These are phyloP conservation scores for Dexiosoma caninum DNA, from an alignment of 2,888 invertebrate genomes.

Conservation along the genomic window DNA sequence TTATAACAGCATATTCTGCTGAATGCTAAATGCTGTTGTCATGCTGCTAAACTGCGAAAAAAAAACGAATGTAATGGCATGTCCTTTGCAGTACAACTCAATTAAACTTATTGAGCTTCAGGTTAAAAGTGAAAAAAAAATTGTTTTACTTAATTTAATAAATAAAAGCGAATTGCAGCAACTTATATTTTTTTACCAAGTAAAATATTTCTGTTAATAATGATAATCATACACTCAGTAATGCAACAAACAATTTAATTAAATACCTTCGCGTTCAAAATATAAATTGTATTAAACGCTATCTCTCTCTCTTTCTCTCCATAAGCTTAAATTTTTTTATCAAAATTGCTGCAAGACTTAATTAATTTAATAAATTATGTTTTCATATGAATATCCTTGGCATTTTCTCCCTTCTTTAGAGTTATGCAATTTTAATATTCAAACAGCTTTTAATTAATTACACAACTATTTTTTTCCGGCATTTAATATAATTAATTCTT, in stretches of 20 bases:
- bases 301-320: not conserved
- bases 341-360: not conserved
- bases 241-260: not conserved
- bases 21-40: no score
- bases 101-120: not conserved
- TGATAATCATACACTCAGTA: no score
- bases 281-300: no score
- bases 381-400: not conserved
- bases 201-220: not conserved
- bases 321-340: not conserved
- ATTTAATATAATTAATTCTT: conserved; percentile 24
- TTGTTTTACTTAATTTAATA: not conserved
- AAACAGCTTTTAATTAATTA: conserved; percentile 43
- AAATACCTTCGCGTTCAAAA: not conserved
- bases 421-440: not conserved
- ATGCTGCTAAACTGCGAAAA: not conserved
- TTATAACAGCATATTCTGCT: no score
- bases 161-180: not conserved
- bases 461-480: not conserved
- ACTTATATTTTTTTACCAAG: not conserved
- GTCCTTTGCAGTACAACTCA: not conserved
- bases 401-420: not conserved
- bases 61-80: not conserved
- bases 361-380: not conserved
- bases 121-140: not conserved